Percentiles rank a stretch among this genome's conserved stretches.
Conservation (phyloP, 2,888 invertebrate species). For the Mesorhabditis spiculigera region DNA sequence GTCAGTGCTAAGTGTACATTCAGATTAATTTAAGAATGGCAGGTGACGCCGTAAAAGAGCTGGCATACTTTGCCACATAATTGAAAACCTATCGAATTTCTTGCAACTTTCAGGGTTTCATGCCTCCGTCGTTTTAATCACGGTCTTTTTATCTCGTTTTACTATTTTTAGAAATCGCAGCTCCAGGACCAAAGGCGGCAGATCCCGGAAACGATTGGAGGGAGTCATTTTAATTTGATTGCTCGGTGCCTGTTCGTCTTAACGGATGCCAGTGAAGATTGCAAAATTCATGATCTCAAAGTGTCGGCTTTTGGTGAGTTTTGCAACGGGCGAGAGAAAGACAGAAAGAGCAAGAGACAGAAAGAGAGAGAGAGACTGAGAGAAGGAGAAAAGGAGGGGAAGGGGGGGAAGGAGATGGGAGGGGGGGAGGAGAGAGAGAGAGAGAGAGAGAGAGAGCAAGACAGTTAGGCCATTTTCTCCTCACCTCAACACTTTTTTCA, state of each 20-base stretch:
- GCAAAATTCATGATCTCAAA: slow-evolving; percentile 36
- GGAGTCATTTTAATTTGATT: slow-evolving; percentile 35
- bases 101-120: no score
- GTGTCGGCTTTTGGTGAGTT: slow-evolving; percentile 32
- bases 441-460: background rate
- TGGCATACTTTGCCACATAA: no score
- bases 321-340: background rate
- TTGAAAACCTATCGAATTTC: no score
- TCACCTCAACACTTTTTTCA: slow-evolving; percentile 14
- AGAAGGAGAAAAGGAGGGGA: no score
- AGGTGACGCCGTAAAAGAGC: no score
- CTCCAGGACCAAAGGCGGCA: slow-evolving; percentile 16
- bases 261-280: slow-evolving; percentile 37
- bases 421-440: background rate
- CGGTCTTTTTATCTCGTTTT: background rate
- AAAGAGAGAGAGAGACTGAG: no score
- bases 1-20: background rate
- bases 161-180: slow-evolving; percentile 14
- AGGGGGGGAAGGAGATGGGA: no score
- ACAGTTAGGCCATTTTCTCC: background rate
- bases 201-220: slow-evolving; percentile 17
- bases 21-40: no score
- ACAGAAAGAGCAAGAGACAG: background rate
- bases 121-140: no score
- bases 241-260: slow-evolving; percentile 31